Base-by-base conservation (phyloP, 2,113 vertebrate species). In the Brienomyrus longianalis region DNA sequence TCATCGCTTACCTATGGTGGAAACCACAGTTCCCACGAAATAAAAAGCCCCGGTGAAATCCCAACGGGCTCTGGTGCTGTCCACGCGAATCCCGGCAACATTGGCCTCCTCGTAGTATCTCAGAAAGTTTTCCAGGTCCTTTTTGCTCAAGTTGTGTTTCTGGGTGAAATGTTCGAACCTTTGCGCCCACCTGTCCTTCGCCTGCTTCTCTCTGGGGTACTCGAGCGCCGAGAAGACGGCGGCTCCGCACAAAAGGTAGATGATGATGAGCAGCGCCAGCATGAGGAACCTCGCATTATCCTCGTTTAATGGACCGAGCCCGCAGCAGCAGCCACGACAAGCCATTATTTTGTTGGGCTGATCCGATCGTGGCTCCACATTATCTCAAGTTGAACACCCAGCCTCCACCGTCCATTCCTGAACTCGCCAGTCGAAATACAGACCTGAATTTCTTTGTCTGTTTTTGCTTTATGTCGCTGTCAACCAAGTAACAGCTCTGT, bases 11-110 rank as follows among this genome's bases (percentile, higher is more conserved):
- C 98, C 98, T 66, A 99, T 98, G 10, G 98, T 99, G 43, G 98
- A 99, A 80, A 99, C 98, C 84, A 99, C 98, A 13, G 98, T 99
- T 86, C 97, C 97, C 92, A 98, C 98, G 94, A 99, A 99, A 94
- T 98, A 99, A 92, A 99, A 98, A 0, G 98, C 97, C 19, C 98
- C 98, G 0, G 97, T 95, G 94, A 99, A 99, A 93, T 99, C 98
- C 98, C 98, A 99, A 1, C 98, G 96, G 35, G 97, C 97, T 51
- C 97, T 95, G 90, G 96, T 94, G 23, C 91, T 92, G 94, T 98
- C 97, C 94, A 98, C 96, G 1, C 97, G 97, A 91, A 99, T 96
- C 19, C 98, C 98, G 6, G 97, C 97, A 66, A 95, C 94, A 89
- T 94, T 96, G 89, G 98, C 98, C 93, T 97, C 95, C 93, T 99